These are phyloP conservation scores for Archips crataeganus DNA, from an alignment of 2,888 invertebrate species.

Conservation along the genomic window DNA sequence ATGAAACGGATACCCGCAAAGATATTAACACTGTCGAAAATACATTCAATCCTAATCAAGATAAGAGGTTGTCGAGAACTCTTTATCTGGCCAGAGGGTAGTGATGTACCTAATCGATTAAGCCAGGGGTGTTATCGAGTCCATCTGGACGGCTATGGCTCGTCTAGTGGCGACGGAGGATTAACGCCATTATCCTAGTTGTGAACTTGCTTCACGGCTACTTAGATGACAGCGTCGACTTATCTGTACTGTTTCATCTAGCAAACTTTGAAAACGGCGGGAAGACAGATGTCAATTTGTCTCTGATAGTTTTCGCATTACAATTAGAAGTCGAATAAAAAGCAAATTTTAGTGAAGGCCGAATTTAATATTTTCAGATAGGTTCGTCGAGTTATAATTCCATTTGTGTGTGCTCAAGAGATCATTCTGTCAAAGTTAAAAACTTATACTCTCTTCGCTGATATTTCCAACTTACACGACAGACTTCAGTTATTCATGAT, in stretches of 20 bases:
- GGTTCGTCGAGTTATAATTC: not conserved
- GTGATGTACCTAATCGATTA: conserved; percentile 62
- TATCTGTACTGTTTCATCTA: conserved; percentile 38
- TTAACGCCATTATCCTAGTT: conserved; percentile 72
- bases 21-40: conserved; percentile 13
- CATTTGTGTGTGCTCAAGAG: not conserved
- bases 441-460: too few relatives aligned
- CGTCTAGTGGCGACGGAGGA: conserved; percentile 67
- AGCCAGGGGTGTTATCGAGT: conserved; percentile 66
- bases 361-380: not conserved
- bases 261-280: conserved; percentile 31
- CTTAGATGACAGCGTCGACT: conserved; percentile 55
- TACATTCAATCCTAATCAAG: conserved; percentile 34
- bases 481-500: too few relatives aligned
- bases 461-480: too few relatives aligned
- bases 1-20: not conserved
- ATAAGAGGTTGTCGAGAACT: conserved; percentile 38
- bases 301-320: conserved; percentile 15
- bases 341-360: not conserved
- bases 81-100: conserved; percentile 34
- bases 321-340: not conserved
- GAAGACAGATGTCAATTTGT: conserved; percentile 34
- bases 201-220: conserved; percentile 66
- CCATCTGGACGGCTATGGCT: conserved; percentile 56
- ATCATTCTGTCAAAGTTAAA: too few relatives aligned